A percentile compares a stretch with the other conserved stretches of the same genome.
Evolutionary conservation across 2,113 vertebrate species (phyloP).

Genomic region (Miniopterus natalensis): DNA sequence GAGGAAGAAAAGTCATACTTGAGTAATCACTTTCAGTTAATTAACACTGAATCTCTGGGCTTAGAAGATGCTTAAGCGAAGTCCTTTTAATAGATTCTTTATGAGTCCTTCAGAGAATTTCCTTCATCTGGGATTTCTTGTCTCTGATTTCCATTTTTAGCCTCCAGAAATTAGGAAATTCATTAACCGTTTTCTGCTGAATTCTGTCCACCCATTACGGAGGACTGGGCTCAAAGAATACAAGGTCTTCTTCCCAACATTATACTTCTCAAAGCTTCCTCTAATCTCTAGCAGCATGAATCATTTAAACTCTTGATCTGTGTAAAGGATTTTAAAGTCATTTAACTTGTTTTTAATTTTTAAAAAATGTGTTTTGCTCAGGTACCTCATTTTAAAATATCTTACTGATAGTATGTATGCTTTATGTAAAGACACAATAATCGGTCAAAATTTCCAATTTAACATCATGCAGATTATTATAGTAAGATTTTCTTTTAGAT

Average conservation of each 20-base stretch:
- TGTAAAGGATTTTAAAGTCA: neutral
- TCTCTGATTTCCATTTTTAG: neutral
- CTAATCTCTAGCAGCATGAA: neutral
- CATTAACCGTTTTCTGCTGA: neutral
- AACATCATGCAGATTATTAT: neutral
- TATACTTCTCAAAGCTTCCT: neutral
- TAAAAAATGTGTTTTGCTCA: neutral
- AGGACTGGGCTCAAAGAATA: neutral
- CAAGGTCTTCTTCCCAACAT: neutral
- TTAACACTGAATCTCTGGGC: neutral
- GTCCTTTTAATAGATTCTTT: neutral
- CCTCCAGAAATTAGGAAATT: neutral
- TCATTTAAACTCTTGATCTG: neutral
- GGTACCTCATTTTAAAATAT: neutral
- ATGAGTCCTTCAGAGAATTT: neutral
- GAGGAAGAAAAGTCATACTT: neutral
- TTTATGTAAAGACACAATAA: neutral
- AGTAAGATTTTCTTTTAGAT: neutral
- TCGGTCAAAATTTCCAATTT: neutral
- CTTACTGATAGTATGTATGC: neutral
- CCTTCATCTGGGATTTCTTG: neutral
- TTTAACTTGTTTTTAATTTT: neutral
- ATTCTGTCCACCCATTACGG: neutral
- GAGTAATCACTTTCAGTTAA: neutral
- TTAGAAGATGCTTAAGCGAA: neutral